phyloP scores from a whole-genome alignment of 2,797 vertebrate genomes.

The Myotis myotis region DNA sequence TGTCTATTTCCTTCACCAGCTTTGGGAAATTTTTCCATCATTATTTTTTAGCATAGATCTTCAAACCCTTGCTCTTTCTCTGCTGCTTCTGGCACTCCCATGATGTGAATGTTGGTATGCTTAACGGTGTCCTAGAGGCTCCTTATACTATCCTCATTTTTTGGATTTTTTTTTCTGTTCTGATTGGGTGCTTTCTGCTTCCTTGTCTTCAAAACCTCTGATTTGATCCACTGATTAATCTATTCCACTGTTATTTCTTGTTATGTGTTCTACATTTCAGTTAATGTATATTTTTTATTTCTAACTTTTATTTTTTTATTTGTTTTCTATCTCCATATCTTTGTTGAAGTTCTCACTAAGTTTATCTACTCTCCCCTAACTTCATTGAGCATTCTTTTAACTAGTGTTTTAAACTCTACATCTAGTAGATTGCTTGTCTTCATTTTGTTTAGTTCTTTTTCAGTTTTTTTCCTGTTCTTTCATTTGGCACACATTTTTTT shows the following conservation, averaged over 20 bases:
- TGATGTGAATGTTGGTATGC: background rate
- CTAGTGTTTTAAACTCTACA: background rate
- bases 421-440: background rate
- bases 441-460: background rate
- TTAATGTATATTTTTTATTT: background rate
- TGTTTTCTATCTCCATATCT: background rate
- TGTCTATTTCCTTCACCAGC: background rate
- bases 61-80: background rate
- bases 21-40: background rate
- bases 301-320: background rate
- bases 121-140: background rate
- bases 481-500: background rate
- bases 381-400: background rate
- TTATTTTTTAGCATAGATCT: background rate
- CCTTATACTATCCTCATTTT: background rate
- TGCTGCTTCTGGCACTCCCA: background rate
- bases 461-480: background rate
- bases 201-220: background rate
- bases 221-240: background rate
- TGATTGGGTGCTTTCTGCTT: background rate
- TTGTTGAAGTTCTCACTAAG: background rate
- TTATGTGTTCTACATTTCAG: background rate
- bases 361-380: background rate
- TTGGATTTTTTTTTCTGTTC: background rate
- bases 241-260: background rate